Evolutionary conservation across 2,797 vertebrate genomes (phyloP).

Genomic region (Synanceia verrucosa): DNA sequence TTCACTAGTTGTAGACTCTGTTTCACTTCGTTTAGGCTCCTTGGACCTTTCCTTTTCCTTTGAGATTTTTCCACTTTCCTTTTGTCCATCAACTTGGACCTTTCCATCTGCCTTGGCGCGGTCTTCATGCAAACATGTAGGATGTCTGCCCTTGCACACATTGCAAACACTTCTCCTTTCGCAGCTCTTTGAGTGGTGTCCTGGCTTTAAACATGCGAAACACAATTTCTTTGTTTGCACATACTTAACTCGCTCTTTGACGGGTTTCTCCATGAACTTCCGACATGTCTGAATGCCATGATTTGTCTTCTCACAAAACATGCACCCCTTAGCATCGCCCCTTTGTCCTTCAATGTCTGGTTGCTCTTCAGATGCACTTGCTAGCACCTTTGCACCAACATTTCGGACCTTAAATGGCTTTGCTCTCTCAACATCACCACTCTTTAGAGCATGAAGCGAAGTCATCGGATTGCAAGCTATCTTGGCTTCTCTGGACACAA

Average conservation of each 20-base stretch:
- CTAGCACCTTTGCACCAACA: no score
- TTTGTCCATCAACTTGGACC: no score
- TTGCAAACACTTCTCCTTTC: conserved; percentile 23
- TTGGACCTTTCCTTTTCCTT: no score
- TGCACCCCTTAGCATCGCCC: neutral
- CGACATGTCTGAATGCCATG: neutral
- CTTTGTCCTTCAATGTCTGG: conserved; percentile 1
- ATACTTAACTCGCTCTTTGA: conserved; percentile 39
- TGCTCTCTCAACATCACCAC: no score
- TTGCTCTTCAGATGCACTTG: no score
- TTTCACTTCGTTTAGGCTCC: no score
- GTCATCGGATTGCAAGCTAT: conserved; percentile 18
- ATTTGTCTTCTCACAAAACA: no score
- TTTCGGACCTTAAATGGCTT: no score
- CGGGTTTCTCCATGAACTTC: conserved; percentile 9
- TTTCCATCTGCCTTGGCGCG: no score
- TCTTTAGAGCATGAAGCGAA: neutral
- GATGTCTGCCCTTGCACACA: conserved; percentile 1
- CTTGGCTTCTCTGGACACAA: conserved; percentile 43
- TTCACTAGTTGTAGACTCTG: neutral
- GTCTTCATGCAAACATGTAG: conserved; percentile 33
- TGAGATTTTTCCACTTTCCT: neutral
- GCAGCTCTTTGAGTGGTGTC: conserved; percentile 37
- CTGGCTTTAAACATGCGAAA: conserved; percentile 37
- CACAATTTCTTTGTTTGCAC: conserved; percentile 32